These are phyloP conservation scores for Caenorhabditis uteleia DNA, from an alignment of 2,888 invertebrate genomes.

Conservation along the genomic window DNA sequence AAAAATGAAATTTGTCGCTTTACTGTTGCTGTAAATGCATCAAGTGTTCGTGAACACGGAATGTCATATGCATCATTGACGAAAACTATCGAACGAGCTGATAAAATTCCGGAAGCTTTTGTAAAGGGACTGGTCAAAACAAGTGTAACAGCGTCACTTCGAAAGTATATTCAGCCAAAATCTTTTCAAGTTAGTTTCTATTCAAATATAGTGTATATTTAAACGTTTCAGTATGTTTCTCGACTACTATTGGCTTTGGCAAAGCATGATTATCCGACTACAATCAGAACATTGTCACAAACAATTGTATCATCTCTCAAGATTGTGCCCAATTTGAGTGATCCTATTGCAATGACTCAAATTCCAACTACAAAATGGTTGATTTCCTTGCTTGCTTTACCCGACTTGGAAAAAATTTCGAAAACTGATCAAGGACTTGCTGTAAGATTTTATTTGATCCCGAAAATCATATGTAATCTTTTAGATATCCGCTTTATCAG, in stretches of 20 bases:
- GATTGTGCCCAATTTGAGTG: constrained; percentile 9
- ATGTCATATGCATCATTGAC: constrained; percentile 29
- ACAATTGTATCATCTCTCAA: constrained; percentile 1
- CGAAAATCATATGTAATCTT: neutral
- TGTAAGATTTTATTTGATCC: no score
- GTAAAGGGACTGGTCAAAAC: constrained; percentile 40
- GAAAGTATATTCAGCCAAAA: constrained; percentile 28
- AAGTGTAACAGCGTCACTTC: constrained; percentile 26
- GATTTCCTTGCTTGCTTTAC: constrained; percentile 2
- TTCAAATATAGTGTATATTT: no score
- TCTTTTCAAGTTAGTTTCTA: no score
- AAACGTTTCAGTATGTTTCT: constrained; percentile 34
- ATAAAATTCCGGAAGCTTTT: constrained; percentile 24
- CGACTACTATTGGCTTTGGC: constrained; percentile 35
- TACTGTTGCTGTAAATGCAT: constrained; percentile 22
- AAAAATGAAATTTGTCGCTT: constrained; percentile 44
- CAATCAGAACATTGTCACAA: constrained; percentile 25
- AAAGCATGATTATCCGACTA: constrained; percentile 28
- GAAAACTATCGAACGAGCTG: constrained; percentile 30
- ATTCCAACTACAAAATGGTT: constrained; percentile 25
- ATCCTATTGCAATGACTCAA: constrained; percentile 6
- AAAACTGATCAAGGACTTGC: constrained; percentile 4
- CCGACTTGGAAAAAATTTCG: neutral
- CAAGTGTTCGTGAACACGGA: constrained; percentile 41
- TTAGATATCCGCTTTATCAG: constrained; percentile 21